Evolutionary conservation across 2,797 vertebrate genomes (phyloP).

Genomic region (Meriones psammophilus): DNA sequence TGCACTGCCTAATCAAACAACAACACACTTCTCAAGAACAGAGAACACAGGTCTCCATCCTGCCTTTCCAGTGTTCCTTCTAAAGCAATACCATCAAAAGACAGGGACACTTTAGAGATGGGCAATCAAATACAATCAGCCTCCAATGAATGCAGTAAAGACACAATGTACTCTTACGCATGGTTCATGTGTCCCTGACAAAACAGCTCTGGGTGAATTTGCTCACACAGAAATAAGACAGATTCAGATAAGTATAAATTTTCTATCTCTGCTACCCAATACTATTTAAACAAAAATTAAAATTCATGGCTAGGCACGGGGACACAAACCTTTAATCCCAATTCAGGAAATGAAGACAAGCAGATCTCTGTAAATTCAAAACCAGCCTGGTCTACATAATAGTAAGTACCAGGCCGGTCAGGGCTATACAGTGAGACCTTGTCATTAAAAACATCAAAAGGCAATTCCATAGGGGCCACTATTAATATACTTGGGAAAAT

Average conservation of each 20-base stretch:
- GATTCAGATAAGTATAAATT: not conserved
- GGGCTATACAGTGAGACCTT: not conserved
- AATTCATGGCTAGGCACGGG: not conserved
- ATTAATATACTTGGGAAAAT: slow-evolving; percentile 24
- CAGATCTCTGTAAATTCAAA: not conserved
- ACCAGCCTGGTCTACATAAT: not conserved
- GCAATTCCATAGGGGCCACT: slow-evolving; percentile 37
- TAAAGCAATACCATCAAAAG: slow-evolving; percentile 34
- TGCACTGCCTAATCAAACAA: slow-evolving; percentile 9
- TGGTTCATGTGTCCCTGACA: not conserved
- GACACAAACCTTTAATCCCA: not conserved
- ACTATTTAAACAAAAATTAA: slow-evolving; percentile 52
- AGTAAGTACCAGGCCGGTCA: not conserved
- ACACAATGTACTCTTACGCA: slow-evolving; percentile 13
- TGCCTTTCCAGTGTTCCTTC: not conserved
- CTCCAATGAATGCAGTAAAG: not conserved
- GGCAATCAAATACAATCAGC: not conserved
- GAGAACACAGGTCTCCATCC: not conserved
- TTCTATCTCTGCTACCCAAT: slow-evolving; percentile 18
- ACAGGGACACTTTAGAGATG: slow-evolving; percentile 27
- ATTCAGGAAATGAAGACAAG: not conserved
- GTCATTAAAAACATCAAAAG: slow-evolving; percentile 29
- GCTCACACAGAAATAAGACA: slow-evolving; percentile 20
- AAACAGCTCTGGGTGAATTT: slow-evolving; percentile 60
- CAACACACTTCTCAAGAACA: slow-evolving; percentile 20